Base-by-base conservation (phyloP, 2,113 vertebrate genomes). In the Hypocryptadius cinnamomeus region DNA sequence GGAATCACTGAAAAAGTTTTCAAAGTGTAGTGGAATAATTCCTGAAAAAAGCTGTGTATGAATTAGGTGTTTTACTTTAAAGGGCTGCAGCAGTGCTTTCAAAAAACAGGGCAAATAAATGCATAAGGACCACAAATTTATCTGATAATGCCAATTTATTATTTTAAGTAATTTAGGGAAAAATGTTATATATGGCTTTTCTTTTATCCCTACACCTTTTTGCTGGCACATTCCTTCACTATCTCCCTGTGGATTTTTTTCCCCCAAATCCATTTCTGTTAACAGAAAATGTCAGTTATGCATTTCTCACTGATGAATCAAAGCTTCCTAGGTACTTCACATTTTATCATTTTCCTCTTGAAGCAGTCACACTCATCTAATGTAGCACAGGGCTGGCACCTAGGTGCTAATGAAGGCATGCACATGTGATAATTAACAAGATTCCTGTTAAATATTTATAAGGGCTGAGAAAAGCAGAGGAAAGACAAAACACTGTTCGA, bases 401-500 rank as follows among this genome's bases (percentile, higher is more conserved):
- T 78, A 94, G 85, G 92, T 93, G 93, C 91, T 95, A 96, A 95
- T 95, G 94, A 96, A 97, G 70, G 82, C 85, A 87, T 24, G 70
- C 79, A 89, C 73, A 87, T n/a, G 28, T 94, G 85, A 93, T 88
- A 77, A 94, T 95, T 93, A 92, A 83, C 80, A 92, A 91, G 90
- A 70, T 88, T 87, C 76, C 39, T 82, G 78, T 81, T 90, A 92
- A 91, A 95, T 94, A 94, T 96, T 90, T 90, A 88, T 95, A 53
- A 94, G 72, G 56, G 42, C 66, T 93, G 80, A 95, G 93, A 89
- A 93, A 77, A 84, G 53, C 59, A 93, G 74, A 68, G 39, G 56
- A 74, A 88, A 96, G 89, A 89, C 69, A 94, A 89, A 94, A 79
- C 74, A 60, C 66, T 72, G 66, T 92, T 95, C 95, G 89, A 94